phyloP scores from a whole-genome alignment of 2,113 vertebrate species.

The Albula glossodonta region DNA sequence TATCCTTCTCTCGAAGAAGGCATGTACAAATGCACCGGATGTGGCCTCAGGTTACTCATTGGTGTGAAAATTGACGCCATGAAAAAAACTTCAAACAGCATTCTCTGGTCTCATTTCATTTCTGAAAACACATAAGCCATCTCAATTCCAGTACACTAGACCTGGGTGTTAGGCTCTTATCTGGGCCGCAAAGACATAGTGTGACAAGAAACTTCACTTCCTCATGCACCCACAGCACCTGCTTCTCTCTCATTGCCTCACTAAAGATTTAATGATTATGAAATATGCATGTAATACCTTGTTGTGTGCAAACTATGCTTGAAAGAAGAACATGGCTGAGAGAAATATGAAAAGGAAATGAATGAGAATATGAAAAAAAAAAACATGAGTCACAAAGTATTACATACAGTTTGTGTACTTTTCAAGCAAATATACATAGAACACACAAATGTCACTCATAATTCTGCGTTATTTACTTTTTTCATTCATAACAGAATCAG shows the following conservation, averaged over 20 bases:
- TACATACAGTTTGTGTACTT: too few species aligned
- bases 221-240: not conserved
- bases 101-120: slow-evolving; percentile 3
- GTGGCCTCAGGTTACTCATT: not conserved
- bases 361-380: too few species aligned
- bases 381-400: too few species aligned
- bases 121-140: not conserved
- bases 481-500: too few species aligned
- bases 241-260: not conserved
- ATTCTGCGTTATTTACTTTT: too few species aligned
- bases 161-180: not conserved
- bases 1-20: not conserved
- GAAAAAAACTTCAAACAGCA: not conserved
- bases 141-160: not conserved
- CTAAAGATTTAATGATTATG: too few species aligned
- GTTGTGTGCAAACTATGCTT: too few species aligned
- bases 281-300: too few species aligned
- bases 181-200: not conserved
- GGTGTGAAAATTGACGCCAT: not conserved
- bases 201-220: not conserved
- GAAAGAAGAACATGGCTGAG: too few species aligned
- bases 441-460: too few species aligned
- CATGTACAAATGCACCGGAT: not conserved
- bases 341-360: too few species aligned
- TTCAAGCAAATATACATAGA: too few species aligned